phyloP scores from a whole-genome alignment of 1,140 invertebrate species.

The Drosophila kikkawai region DNA sequence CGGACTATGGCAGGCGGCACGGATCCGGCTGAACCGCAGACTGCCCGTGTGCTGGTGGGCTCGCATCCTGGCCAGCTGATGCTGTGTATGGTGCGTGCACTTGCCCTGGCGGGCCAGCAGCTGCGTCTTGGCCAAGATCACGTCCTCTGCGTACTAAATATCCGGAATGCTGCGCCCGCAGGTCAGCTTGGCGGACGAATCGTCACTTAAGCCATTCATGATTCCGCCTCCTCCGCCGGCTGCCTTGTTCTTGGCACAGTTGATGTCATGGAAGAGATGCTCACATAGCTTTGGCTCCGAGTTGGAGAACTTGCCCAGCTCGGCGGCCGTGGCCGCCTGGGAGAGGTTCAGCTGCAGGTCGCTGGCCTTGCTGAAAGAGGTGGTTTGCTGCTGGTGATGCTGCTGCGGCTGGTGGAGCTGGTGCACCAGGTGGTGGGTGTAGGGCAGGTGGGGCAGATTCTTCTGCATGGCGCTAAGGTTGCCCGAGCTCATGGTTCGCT shows the following conservation, averaged over 20 bases:
- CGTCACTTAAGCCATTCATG: slow-evolving; percentile 4
- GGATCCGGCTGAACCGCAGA: slow-evolving; percentile 59
- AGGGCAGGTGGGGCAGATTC: slow-evolving; percentile 74
- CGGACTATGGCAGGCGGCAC: slow-evolving; percentile 79
- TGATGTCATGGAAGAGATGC: slow-evolving; percentile 80
- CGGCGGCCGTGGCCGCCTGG: slow-evolving; percentile 58
- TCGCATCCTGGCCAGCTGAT: slow-evolving; percentile 57
- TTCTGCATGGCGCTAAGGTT: slow-evolving; percentile 89
- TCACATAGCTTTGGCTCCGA: slow-evolving; percentile 84
- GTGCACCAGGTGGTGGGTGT: slow-evolving; percentile 50
- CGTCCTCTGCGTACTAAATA: slow-evolving; percentile 85
- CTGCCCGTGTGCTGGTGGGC: slow-evolving; percentile 54
- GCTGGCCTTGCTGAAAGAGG: slow-evolving; percentile 82
- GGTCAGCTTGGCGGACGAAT: slow-evolving; percentile 54
- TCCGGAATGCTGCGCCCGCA: slow-evolving; percentile 76
- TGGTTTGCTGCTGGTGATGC: slow-evolving; percentile 73
- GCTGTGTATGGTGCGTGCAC: slow-evolving; percentile 68
- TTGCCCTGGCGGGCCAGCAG: slow-evolving; percentile 61
- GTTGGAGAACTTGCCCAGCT: slow-evolving; percentile 80
- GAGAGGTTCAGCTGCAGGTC: slow-evolving; percentile 78
- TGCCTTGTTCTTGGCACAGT: slow-evolving; percentile 82
- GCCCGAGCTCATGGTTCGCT: slow-evolving; percentile 89
- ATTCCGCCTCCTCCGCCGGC: slow-evolving; percentile 8
- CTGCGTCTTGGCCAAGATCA: slow-evolving; percentile 80
- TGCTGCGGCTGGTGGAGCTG: slow-evolving; percentile 54